Percentiles rank a stretch among this genome's conserved stretches.
Evolutionary conservation across 1,140 invertebrate species (phyloP).

Genomic region (Ostrea denselamellosa): DNA sequence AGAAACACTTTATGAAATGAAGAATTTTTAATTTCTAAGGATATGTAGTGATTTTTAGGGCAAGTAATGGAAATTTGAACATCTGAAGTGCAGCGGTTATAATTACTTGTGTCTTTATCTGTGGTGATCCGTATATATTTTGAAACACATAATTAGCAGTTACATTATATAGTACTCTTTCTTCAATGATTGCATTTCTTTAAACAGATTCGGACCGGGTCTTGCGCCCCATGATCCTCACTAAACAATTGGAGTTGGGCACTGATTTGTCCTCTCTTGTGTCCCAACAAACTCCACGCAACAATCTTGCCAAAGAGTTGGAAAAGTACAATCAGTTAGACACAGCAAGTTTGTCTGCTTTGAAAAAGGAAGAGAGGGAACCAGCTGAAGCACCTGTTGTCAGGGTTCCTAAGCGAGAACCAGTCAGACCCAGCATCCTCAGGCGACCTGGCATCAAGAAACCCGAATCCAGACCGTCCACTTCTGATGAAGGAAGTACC

Average conservation of each 20-base stretch:
- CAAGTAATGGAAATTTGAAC: no score
- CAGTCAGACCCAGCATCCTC: slow-evolving; percentile 72
- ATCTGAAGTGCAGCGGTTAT: no score
- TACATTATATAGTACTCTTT: background rate
- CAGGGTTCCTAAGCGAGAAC: background rate
- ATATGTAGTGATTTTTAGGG: no score
- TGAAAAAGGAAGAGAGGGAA: slow-evolving; percentile 40
- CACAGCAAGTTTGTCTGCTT: slow-evolving; percentile 28
- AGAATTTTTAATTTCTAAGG: no score
- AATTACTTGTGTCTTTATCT: no score
- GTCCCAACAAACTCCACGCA: slow-evolving; percentile 74
- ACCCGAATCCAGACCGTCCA: slow-evolving; percentile 82
- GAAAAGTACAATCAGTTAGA: slow-evolving; percentile 77
- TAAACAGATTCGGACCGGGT: slow-evolving; percentile 74
- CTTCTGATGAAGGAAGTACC: slow-evolving; percentile 38
- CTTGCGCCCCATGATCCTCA: slow-evolving; percentile 79
- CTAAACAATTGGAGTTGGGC: slow-evolving; percentile 78
- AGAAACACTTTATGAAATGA: no score
- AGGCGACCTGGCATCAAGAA: slow-evolving; percentile 79
- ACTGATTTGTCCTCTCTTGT: slow-evolving; percentile 67
- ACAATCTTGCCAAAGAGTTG: slow-evolving; percentile 78
- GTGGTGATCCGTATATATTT: no score
- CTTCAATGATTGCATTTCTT: background rate
- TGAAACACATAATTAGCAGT: background rate
- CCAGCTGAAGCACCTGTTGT: background rate